phyloP scores from a whole-genome alignment of 2,797 vertebrate species.

The Podarcis lilfordi region DNA sequence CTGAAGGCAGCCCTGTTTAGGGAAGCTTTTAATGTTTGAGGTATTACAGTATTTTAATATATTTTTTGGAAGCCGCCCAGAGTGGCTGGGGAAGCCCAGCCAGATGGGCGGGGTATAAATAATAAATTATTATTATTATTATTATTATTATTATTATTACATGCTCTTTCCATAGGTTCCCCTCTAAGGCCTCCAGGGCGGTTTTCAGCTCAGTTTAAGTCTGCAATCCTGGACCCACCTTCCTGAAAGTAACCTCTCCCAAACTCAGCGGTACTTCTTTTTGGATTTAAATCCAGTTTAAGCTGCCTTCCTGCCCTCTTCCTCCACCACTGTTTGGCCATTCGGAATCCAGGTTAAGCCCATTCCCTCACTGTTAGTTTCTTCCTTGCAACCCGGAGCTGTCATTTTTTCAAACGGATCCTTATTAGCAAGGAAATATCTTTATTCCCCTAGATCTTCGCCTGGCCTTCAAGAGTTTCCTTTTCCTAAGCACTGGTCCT shows the following conservation, averaged over 20 bases:
- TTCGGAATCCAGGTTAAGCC: not conserved
- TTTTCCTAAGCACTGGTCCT: slow-evolving; percentile 60
- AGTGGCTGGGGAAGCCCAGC: no score
- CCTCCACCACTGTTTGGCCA: not conserved
- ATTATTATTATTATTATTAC: no score
- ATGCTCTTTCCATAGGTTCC: not conserved
- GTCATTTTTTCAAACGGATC: slow-evolving; percentile 19
- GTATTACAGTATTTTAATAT: no score
- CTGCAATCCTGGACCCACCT: not conserved
- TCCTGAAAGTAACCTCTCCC: not conserved
- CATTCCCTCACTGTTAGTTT: not conserved
- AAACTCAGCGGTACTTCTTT: not conserved
- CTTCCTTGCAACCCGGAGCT: not conserved
- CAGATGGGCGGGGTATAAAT: no score
- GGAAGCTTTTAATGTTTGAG: no score
- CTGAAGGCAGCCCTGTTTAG: no score
- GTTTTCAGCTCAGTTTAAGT: not conserved
- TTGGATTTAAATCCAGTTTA: not conserved
- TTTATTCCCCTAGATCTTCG: slow-evolving; percentile 26
- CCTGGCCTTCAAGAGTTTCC: slow-evolving; percentile 2
- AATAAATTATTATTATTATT: no score
- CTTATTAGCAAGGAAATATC: slow-evolving; percentile 30
- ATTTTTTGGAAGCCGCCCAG: no score
- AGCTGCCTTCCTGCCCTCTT: not conserved
- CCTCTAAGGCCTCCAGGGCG: not conserved